Evolutionary conservation across 2,113 vertebrate genomes (phyloP), one percentile per base, ranked within the genome.

Genomic region (Cinclus mexicanus): DNA sequence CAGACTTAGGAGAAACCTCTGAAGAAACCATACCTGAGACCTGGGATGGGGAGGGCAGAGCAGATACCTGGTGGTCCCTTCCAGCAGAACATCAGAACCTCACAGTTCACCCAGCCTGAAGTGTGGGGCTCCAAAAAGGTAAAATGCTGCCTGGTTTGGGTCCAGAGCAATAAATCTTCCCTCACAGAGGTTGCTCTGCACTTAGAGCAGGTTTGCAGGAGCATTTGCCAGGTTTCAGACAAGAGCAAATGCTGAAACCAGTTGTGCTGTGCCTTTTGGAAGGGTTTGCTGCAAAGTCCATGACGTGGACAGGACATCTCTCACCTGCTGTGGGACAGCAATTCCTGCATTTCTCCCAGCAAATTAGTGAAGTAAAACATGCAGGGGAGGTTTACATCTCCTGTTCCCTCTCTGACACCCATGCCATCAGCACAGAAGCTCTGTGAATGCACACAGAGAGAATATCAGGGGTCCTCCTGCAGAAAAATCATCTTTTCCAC

Each of bases 101-200:
- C 29, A 8, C 26, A 53, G 59, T 57, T 91, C 83, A 26, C 33
- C 50, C 63, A 84, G 26, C 23, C 33, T 2, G 6, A 29, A 29
- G 2, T 1, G 8, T 1, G 8, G 55, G 44, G 65, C 56, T 89
- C 72, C 61, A 49, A 69, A 60, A 28, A 0, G 3, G 29, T 8
- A 39, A 79, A 82, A 65, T 16, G 10, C 16, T 65, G 84, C 68
- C 57, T 93, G 65, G 29, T 85, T 90, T 69, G 1, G 4, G 42
- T 79, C 87, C 89, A 96, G 77, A 61, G n/a, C 46, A 65, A 46
- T 87, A 68, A 89, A 85, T 91, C 82, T 79, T 64, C 80, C 53
- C 89, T 79, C 11, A 1, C 44, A 29, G 78, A 65, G 60, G 83
- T 71, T 87, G 14, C 76, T 87, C 29, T 59, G 67, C 5, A 1